Conservation (phyloP, 2,888 invertebrate genomes). For the Apomyelois bistriatella region DNA sequence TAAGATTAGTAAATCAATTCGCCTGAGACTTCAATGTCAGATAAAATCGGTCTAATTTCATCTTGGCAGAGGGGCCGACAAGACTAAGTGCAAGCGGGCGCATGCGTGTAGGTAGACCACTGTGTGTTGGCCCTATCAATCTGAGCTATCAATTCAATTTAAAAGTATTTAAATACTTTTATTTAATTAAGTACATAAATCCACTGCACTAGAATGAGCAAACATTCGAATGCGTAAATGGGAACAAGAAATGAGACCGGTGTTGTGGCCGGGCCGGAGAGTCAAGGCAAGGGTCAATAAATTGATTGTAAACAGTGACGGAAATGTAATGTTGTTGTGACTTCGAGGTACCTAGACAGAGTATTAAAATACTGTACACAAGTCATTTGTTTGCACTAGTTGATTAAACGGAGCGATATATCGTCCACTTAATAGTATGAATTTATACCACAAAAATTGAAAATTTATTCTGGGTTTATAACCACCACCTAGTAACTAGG, state of each 20-base stretch:
- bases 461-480: no score
- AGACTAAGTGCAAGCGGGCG: conserved; percentile 28
- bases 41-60: conserved; percentile 57
- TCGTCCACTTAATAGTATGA: no score
- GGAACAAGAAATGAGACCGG: not conserved
- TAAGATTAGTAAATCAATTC: conserved; percentile 36
- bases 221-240: not conserved
- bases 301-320: not conserved
- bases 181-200: not conserved
- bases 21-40: conserved; percentile 42
- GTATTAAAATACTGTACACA: no score
- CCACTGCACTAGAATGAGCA: not conserved
- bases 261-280: not conserved
- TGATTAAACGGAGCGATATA: no score
- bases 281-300: not conserved
- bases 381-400: no score
- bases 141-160: not conserved
- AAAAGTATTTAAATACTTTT: not conserved
- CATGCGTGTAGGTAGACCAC: conserved; percentile 34
- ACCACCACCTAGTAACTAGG: no score
- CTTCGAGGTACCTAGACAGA: no score
- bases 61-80: conserved; percentile 49
- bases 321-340: not conserved
- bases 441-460: no score
- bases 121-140: conserved; percentile 12